These are phyloP conservation scores for Drosophila grimshawi DNA, from an alignment of 1,140 invertebrate species.

Conservation along the genomic window DNA sequence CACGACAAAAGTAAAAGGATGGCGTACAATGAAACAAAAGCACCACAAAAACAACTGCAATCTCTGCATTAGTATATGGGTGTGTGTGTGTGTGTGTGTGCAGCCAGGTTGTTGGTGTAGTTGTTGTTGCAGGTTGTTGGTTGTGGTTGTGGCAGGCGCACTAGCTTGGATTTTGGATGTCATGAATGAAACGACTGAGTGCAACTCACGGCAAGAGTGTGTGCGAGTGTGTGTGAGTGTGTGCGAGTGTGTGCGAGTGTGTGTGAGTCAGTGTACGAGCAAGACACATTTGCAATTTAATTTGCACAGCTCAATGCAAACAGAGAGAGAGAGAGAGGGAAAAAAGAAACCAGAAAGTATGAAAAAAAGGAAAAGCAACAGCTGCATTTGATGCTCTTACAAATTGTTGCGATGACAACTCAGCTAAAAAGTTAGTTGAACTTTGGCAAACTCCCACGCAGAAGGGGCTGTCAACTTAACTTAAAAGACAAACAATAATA, in stretches of 20 bases:
- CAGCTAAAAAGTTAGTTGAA: background rate
- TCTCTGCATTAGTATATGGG: conserved; percentile 12
- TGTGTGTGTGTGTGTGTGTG: conserved; percentile 18
- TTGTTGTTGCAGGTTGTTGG: conserved; percentile 31
- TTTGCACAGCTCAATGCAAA: conserved; percentile 67
- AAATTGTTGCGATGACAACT: background rate
- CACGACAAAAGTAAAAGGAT: conserved; percentile 39
- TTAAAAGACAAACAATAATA: too few species aligned
- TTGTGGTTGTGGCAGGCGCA: conserved; percentile 32
- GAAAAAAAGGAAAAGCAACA: background rate
- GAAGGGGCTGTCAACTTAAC: too few species aligned
- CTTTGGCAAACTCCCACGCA: too few species aligned
- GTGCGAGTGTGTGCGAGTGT: conserved; percentile 6
- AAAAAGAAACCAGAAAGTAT: background rate
- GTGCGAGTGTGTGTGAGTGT: conserved; percentile 9
- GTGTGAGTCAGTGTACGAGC: conserved; percentile 14
- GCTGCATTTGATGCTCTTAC: background rate
- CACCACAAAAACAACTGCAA: conserved; percentile 38
- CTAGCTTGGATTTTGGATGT: conserved; percentile 35
- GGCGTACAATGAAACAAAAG: conserved; percentile 37
- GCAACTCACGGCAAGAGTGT: conserved; percentile 11
- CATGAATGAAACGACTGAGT: conserved; percentile 51
- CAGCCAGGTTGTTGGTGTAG: conserved; percentile 13
- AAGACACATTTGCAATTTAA: conserved; percentile 61
- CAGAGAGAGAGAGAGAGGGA: background rate